Conservation (phyloP, 2,113 vertebrate genomes). For the Ammodytes marinus region DNA sequence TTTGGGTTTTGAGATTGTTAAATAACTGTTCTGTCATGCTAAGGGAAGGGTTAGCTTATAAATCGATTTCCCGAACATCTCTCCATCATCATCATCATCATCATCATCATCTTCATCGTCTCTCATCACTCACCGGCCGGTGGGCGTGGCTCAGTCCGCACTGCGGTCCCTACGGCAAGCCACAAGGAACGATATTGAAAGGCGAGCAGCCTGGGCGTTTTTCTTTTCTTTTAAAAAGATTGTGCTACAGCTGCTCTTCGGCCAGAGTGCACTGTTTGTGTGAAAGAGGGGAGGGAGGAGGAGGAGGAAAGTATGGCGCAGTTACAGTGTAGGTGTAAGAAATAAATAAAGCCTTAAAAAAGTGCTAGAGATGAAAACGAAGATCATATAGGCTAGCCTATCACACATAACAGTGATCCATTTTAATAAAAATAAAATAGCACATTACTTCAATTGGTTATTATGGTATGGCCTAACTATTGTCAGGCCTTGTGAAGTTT, state of each 20-base stretch:
- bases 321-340: slow-evolving; percentile 17
- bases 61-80: not conserved
- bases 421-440: not conserved
- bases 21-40: not conserved
- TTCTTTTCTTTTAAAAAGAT: slow-evolving; percentile 25
- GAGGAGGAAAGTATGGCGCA: slow-evolving; percentile 43
- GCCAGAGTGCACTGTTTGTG: slow-evolving; percentile 26
- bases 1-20: not conserved
- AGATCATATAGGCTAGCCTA: not conserved
- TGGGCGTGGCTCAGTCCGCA: slow-evolving; percentile 97
- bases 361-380: not conserved
- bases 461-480: not conserved
- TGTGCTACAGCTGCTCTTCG: slow-evolving; percentile 24
- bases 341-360: not conserved
- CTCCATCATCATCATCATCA: slow-evolving; percentile 34
- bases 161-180: slow-evolving; percentile 96
- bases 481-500: not conserved
- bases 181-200: slow-evolving; percentile 79
- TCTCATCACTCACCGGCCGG: slow-evolving; percentile 84
- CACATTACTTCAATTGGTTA: not conserved
- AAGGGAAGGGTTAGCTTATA: not conserved
- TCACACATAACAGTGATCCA: not conserved
- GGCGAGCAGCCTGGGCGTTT: slow-evolving; percentile 77
- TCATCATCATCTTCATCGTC: slow-evolving; percentile 43
- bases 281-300: not conserved